Percentiles rank a stretch among this genome's conserved stretches.
Evolutionary conservation across 2,888 invertebrate species (phyloP).

Genomic region (Hirtodrosophila confusa): DNA sequence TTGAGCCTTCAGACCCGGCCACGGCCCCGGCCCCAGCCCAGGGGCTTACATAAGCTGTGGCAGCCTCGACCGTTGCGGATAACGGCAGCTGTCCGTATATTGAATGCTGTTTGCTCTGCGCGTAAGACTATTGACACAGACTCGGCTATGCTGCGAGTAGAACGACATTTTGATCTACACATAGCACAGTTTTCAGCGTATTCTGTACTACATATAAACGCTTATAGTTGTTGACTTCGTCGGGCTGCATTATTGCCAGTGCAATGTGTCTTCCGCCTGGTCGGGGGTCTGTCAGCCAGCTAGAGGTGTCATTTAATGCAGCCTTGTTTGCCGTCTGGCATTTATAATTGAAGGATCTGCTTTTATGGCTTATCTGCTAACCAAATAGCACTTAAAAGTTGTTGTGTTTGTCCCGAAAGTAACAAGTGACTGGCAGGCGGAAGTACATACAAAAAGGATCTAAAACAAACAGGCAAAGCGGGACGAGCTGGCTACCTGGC

Average conservation of each 20-base stretch:
- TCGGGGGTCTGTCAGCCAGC: conserved; percentile 22
- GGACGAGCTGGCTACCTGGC: conserved; percentile 25
- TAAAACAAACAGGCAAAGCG: conserved; percentile 15
- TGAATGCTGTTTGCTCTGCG: conserved; percentile 9
- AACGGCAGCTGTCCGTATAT: conserved; percentile 35
- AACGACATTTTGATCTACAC: conserved; percentile 11
- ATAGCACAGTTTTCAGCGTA: conserved; percentile 57
- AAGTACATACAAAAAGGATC: conserved; percentile 55
- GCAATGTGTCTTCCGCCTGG: conserved; percentile 26
- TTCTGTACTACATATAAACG: not conserved
- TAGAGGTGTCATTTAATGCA: conserved; percentile 54
- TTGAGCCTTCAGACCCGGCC: conserved; percentile 37
- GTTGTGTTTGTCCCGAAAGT: conserved; percentile 61
- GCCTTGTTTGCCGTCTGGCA: conserved; percentile 45
- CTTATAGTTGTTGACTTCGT: conserved; percentile 4
- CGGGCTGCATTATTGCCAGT: conserved; percentile 12
- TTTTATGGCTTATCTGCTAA: conserved; percentile 61
- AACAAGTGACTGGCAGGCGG: conserved; percentile 71
- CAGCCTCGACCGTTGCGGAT: conserved; percentile 3
- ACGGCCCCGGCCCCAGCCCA: not conserved
- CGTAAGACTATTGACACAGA: not conserved
- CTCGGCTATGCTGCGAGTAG: too few species aligned
- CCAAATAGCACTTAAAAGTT: conserved; percentile 68
- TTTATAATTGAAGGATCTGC: conserved; percentile 56
- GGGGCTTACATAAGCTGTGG: conserved; percentile 22